Percentiles rank a stretch among this genome's conserved stretches.
These are phyloP conservation scores for Phocoena sinus DNA, from an alignment of 2,113 vertebrate species.

Conservation along the genomic window DNA sequence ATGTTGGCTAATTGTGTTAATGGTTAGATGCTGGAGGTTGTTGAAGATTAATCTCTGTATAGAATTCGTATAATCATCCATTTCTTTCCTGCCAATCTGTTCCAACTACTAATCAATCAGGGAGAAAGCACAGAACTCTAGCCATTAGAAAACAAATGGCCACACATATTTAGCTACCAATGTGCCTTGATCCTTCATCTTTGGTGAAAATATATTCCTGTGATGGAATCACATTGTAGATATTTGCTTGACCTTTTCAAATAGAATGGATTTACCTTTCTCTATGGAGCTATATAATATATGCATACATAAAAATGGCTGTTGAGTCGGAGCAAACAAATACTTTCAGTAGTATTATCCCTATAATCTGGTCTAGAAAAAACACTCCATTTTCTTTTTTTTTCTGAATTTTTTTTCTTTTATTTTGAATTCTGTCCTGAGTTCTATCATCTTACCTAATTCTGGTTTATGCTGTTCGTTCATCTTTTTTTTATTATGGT, in stretches of 20 bases:
- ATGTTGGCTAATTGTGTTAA: conserved; percentile 54
- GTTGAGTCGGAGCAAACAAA: neutral
- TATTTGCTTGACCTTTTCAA: conserved; percentile 38
- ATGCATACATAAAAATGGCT: neutral
- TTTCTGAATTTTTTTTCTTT: too few relatives aligned
- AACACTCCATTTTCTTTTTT: neutral
- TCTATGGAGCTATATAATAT: neutral
- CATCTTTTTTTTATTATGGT: too few relatives aligned
- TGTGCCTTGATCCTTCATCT: conserved; percentile 13
- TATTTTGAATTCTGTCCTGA: too few relatives aligned
- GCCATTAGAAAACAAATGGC: conserved; percentile 43
- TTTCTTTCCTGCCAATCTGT: conserved; percentile 42
- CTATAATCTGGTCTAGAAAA: conserved; percentile 34
- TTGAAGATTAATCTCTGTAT: conserved; percentile 35
- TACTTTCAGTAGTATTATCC: conserved; percentile 1
- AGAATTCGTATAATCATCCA: conserved; percentile 44
- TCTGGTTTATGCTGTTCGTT: too few relatives aligned
- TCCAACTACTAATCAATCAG: conserved; percentile 25
- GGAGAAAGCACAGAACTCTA: conserved; percentile 17
- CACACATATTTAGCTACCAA: neutral
- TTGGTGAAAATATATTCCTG: conserved; percentile 15
- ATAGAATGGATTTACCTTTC: conserved; percentile 13
- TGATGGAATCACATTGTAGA: conserved; percentile 19
- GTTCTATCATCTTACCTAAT: too few relatives aligned
- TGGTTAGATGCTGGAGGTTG: conserved; percentile 45